A percentile compares a stretch with the other conserved stretches of the same genome.
Conservation (phyloP, 2,113 vertebrate species). For the Sapayoa aenigma region DNA sequence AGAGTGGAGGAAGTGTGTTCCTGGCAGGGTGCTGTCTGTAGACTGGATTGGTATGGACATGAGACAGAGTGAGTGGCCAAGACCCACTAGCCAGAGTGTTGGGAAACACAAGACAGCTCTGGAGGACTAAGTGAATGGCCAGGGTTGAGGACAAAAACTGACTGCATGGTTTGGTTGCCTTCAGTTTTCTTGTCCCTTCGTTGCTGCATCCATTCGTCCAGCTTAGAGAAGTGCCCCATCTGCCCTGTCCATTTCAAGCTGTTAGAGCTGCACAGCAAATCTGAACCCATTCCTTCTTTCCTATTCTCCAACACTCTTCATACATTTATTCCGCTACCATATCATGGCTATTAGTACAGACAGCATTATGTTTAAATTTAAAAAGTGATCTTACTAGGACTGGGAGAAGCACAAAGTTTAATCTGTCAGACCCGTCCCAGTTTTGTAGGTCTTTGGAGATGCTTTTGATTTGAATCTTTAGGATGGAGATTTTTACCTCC, state of each 20-base stretch:
- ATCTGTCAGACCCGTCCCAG: background rate
- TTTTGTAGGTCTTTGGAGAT: background rate
- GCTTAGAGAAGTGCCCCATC: slow-evolving; percentile 5
- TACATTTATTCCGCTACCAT: slow-evolving; percentile 54
- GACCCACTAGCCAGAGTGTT: background rate
- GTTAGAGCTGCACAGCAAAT: background rate
- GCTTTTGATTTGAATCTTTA: slow-evolving; percentile 4
- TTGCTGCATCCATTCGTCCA: slow-evolving; percentile 18
- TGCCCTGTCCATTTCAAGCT: slow-evolving; percentile 31
- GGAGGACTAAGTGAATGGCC: slow-evolving; percentile 38
- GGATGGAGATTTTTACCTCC: background rate
- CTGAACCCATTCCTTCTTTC: slow-evolving; percentile 41
- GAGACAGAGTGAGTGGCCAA: background rate
- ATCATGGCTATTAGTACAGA: slow-evolving; percentile 8
- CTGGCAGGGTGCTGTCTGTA: background rate
- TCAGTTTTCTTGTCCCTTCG: slow-evolving; percentile 43
- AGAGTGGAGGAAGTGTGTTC: background rate
- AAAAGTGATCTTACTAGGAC: background rate
- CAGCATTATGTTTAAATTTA: background rate
- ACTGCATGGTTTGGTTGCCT: background rate
- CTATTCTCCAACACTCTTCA: slow-evolving; percentile 19
- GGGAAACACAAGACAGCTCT: background rate
- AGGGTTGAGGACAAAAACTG: background rate
- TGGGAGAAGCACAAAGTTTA: background rate
- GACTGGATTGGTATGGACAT: background rate